A percentile compares a stretch with the other conserved stretches of the same genome.
phyloP scores from a whole-genome alignment of 2,797 vertebrate species.

The Anableps anableps region DNA sequence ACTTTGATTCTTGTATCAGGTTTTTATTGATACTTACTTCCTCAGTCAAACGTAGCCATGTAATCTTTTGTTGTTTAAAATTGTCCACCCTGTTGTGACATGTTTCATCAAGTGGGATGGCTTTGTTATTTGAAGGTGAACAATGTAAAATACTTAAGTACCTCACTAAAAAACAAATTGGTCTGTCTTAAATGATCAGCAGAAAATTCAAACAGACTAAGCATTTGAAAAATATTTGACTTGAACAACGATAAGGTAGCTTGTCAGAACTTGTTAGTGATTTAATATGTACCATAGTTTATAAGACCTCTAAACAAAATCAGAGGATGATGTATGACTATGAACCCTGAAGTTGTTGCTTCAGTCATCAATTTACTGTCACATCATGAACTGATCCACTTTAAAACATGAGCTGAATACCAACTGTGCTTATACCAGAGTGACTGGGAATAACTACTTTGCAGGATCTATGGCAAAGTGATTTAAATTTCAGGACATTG shows the following conservation, averaged over 20 bases:
- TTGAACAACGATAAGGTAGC: neutral
- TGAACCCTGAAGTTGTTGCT: neutral
- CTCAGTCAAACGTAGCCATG: slow-evolving; percentile 15
- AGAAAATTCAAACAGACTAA: neutral
- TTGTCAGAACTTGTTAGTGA: neutral
- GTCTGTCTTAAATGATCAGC: slow-evolving; percentile 7
- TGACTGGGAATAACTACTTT: slow-evolving; percentile 10
- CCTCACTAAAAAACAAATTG: neutral
- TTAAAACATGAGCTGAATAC: slow-evolving; percentile 23
- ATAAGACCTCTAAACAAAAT: neutral
- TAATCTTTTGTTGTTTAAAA: slow-evolving; percentile 17
- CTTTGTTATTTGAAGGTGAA: slow-evolving; percentile 21
- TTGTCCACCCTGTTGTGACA: slow-evolving; percentile 11
- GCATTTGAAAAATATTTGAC: neutral
- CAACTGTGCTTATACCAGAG: neutral
- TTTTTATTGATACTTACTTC: slow-evolving; percentile 11
- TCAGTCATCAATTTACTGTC: neutral
- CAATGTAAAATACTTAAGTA: neutral
- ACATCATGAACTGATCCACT: neutral
- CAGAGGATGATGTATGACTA: neutral
- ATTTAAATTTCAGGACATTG: neutral
- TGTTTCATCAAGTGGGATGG: slow-evolving; percentile 10
- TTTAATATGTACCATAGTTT: neutral
- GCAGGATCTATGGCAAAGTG: neutral
- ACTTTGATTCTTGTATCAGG: slow-evolving; percentile 13